Evolutionary conservation across 2,113 vertebrate species (phyloP), one percentile per base, ranked within the genome.

Genomic region (Mesitornis unicolor): DNA sequence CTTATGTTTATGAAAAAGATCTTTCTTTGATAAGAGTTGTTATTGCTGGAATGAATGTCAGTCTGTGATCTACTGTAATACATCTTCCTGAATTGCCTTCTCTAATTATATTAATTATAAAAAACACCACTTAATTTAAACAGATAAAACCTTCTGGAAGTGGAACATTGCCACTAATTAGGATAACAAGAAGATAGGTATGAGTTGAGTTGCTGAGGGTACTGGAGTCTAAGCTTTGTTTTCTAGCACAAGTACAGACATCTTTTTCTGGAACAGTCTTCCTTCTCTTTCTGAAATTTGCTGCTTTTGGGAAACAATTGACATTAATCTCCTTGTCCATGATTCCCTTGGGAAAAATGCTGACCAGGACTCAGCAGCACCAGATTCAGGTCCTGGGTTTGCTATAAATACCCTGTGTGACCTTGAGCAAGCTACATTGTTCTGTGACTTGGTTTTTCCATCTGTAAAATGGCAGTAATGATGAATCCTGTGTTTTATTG

Each of bases 21-120:
- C 86, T 93, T 80, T 87, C 93, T 43, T 85, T 89, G 95, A 97
- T 97, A 98, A 95, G 56, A 84, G 95, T 84, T 98, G 92, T 98
- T 98, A 89, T 95, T 97, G 79, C 96, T 95, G 95, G 97, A 97
- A 97, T 78, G 71, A 91, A 85, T 86, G 84, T 81, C 95, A 77
- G 69, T 47, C 85, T 22, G 50, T 56, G 73, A 87, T 95, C 91
- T 93, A 76, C 86, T 67, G 64, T 77, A 95, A 95, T 89, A 75
- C 43, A 94, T 89, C 90, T 87, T 86, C 82, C 67, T 93, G 89
- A 97, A 97, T 95, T 93, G 85, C 73, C 82, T 64, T 71, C 88
- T 85, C 89, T 97, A 95, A 93, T 97, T 97, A 94, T 75, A 89
- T 92, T 93, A 94, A 71, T 90, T 94, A 71, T 7, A 69, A 84